Conservation (phyloP, 1,140 invertebrate species). For the Musca vetustissima region DNA sequence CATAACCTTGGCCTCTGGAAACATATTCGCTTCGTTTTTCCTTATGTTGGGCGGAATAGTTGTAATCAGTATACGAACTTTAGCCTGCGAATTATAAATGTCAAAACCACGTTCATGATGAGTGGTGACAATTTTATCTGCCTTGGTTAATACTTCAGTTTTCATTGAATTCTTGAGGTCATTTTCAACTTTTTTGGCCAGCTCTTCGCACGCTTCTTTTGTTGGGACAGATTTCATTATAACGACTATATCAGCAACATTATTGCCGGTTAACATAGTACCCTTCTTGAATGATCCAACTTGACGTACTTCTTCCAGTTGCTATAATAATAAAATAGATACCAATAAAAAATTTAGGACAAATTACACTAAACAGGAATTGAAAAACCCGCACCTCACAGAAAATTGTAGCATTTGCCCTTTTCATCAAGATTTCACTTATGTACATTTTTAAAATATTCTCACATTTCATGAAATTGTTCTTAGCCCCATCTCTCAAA, state of each 20-base stretch:
- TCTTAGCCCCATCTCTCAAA: no score
- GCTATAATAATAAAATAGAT: slow-evolving; percentile 61
- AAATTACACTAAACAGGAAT: no score
- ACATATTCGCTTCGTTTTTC: slow-evolving; percentile 90
- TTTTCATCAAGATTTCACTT: no score
- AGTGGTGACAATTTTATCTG: slow-evolving; percentile 63
- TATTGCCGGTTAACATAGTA: slow-evolving; percentile 94
- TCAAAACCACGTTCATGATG: slow-evolving; percentile 82
- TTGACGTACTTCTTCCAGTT: slow-evolving; percentile 93
- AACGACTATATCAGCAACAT: slow-evolving; percentile 95
- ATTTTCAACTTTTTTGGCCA: slow-evolving; percentile 85
- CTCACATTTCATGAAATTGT: no score
- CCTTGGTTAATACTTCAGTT: slow-evolving; percentile 63
- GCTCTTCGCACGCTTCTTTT: slow-evolving; percentile 88
- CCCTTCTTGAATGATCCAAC: slow-evolving; percentile 98
- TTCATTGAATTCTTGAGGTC: slow-evolving; percentile 74
- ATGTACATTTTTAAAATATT: no score
- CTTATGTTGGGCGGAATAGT: slow-evolving; percentile 91
- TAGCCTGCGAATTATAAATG: slow-evolving; percentile 77
- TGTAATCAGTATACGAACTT: slow-evolving; percentile 86
- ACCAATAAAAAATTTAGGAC: no score
- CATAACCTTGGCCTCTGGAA: slow-evolving; percentile 83
- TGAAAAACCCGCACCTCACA: no score
- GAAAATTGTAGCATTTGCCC: no score
- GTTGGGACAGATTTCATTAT: slow-evolving; percentile 98